Percentiles rank a stretch among this genome's conserved stretches.
These are phyloP conservation scores for Pseudomyrmex flavicornis DNA, from an alignment of 1,140 invertebrate species.

Conservation along the genomic window DNA sequence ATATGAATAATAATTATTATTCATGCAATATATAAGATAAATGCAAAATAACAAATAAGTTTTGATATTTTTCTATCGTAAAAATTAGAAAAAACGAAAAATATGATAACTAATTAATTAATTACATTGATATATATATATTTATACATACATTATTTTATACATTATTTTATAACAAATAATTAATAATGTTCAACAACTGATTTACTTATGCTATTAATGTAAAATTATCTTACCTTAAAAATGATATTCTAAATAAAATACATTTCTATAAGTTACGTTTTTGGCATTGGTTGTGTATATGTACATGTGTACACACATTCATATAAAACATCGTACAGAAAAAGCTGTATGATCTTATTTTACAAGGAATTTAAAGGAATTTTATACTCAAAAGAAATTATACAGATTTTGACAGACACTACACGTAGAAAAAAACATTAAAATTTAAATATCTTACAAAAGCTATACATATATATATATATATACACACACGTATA, in stretches of 20 bases:
- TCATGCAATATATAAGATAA: slow-evolving; percentile 16
- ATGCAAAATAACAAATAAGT: slow-evolving; percentile 20
- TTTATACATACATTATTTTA: background rate
- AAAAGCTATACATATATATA: slow-evolving; percentile 4
- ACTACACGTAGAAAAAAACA: slow-evolving; percentile 17
- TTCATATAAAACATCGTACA: slow-evolving; percentile 58
- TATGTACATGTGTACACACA: slow-evolving; percentile 43
- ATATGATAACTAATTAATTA: slow-evolving; percentile 5
- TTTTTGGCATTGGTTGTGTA: slow-evolving; percentile 52
- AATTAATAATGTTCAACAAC: slow-evolving; percentile 3
- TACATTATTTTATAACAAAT: slow-evolving; percentile 17
- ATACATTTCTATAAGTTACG: slow-evolving; percentile 49
- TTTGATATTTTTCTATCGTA: background rate
- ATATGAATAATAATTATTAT: slow-evolving; percentile 22
- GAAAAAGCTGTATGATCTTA: slow-evolving; percentile 20
- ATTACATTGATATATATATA: background rate
- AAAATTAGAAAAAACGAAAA: background rate
- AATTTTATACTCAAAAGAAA: slow-evolving; percentile 38
- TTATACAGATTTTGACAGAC: slow-evolving; percentile 15
- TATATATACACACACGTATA: background rate
- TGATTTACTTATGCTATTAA: slow-evolving; percentile 18
- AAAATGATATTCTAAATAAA: slow-evolving; percentile 53
- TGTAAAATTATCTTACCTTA: slow-evolving; percentile 62
- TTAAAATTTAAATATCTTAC: slow-evolving; percentile 57
- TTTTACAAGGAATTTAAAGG: slow-evolving; percentile 41